Evolutionary conservation across 2,113 vertebrate species (phyloP).

Genomic region (Charina bottae): DNA sequence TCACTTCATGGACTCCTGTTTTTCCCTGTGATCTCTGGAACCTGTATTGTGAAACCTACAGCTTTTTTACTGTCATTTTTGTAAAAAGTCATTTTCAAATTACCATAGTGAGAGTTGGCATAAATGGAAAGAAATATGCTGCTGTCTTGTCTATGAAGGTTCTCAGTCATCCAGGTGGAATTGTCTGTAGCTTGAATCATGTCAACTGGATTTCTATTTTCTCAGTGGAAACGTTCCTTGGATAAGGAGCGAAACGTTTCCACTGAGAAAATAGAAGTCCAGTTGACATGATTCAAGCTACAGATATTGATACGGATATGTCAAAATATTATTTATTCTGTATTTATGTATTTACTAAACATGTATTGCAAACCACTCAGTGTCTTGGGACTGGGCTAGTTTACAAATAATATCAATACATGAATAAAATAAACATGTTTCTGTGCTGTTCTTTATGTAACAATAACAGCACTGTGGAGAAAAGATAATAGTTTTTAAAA

Average conservation of each 20-base stretch:
- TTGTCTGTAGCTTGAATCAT: too few species aligned
- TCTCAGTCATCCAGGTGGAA: too few species aligned
- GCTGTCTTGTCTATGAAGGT: too few species aligned
- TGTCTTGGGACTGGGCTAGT: neutral
- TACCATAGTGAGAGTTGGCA: neutral
- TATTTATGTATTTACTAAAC: neutral
- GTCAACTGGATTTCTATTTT: too few species aligned
- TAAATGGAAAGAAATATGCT: neutral
- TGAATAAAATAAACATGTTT: neutral
- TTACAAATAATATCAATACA: neutral
- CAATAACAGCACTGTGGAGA: neutral
- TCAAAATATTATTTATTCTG: neutral
- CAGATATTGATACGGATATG: neutral
- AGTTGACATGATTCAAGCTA: too few species aligned
- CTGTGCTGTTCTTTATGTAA: neutral
- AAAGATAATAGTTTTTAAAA: neutral
- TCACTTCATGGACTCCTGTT: accelerated
- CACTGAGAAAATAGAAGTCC: too few species aligned
- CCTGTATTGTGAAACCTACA: neutral
- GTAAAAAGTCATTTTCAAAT: neutral
- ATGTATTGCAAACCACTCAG: neutral
- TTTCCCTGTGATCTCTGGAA: conserved; percentile 6
- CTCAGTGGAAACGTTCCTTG: too few species aligned
- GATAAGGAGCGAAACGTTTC: too few species aligned
- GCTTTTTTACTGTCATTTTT: neutral